Percentiles rank a stretch among this genome's conserved stretches.
Evolutionary conservation across 2,113 vertebrate genomes (phyloP).

Genomic region (Bothrops jararaca): DNA sequence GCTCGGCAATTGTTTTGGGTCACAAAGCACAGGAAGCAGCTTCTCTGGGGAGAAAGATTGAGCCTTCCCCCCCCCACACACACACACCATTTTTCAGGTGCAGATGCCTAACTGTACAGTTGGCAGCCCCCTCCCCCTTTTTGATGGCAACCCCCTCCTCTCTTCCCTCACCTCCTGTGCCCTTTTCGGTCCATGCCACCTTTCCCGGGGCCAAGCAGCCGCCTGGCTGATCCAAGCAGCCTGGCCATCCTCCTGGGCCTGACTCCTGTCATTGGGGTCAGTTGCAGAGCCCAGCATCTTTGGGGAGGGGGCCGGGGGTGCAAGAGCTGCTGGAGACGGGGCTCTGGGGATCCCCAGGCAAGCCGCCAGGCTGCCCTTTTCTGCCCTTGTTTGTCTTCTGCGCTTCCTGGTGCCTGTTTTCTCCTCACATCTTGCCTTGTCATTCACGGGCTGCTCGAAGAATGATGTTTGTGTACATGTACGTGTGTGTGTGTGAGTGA

Average conservation of each 20-base stretch:
- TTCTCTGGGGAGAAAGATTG: neutral
- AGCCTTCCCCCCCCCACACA: neutral
- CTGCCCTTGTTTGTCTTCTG: neutral
- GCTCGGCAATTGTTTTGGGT: neutral
- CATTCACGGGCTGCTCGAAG: neutral
- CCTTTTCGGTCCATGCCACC: fast-evolving
- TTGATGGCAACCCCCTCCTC: no score
- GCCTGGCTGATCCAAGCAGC: neutral
- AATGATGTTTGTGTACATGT: no score
- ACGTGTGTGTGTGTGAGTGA: fast-evolving
- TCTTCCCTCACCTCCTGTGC: neutral
- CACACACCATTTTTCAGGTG: neutral
- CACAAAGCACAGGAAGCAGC: neutral
- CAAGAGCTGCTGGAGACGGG: neutral
- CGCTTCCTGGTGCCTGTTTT: neutral
- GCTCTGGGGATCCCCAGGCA: neutral
- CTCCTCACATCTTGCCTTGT: neutral
- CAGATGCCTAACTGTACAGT: neutral
- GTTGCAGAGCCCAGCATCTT: slow-evolving; percentile 17
- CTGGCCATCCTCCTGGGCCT: fast-evolving
- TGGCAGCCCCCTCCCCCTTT: neutral
- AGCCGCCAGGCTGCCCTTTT: neutral
- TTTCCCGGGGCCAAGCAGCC: neutral
- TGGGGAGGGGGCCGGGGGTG: neutral
- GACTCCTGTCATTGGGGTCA: slow-evolving; percentile 54